phyloP scores from a whole-genome alignment of 2,113 vertebrate species.

The Isurus oxyrinchus region DNA sequence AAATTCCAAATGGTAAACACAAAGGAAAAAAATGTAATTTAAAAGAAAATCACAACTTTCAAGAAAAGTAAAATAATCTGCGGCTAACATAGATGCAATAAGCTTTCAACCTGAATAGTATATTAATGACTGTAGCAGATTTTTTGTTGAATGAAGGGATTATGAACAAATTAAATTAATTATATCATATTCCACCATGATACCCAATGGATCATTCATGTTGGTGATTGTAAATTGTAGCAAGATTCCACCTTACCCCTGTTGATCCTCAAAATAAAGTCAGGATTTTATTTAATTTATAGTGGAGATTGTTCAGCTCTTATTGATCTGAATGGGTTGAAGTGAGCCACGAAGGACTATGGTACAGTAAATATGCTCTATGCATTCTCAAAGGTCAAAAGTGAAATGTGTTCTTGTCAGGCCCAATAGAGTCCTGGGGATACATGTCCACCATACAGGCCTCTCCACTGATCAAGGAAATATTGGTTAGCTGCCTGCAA shows the following conservation, averaged over 20 bases:
- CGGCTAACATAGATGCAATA: background rate
- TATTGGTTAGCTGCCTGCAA: constrained; percentile 10
- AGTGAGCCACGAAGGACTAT: background rate
- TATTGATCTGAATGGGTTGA: constrained; percentile 11
- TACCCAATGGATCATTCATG: background rate
- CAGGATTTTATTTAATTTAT: background rate
- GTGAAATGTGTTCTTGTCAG: constrained; percentile 32
- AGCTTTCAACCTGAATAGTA: background rate
- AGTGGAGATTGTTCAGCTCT: background rate
- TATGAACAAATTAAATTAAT: background rate
- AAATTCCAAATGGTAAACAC: background rate
- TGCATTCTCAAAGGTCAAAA: background rate
- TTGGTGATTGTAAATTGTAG: background rate
- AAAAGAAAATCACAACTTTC: background rate
- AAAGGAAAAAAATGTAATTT: background rate
- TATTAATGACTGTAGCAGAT: background rate
- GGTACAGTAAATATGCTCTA: background rate
- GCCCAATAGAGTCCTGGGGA: constrained; percentile 14
- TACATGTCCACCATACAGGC: background rate
- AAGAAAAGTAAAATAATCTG: background rate
- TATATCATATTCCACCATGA: background rate
- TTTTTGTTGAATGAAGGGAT: background rate
- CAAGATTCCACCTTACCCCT: background rate
- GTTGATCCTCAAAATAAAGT: background rate
- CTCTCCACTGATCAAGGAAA: background rate